Percentiles rank a stretch among this genome's conserved stretches.
Evolutionary conservation across 2,797 vertebrate species (phyloP).

Genomic region (Lutjanus argentimaculatus): DNA sequence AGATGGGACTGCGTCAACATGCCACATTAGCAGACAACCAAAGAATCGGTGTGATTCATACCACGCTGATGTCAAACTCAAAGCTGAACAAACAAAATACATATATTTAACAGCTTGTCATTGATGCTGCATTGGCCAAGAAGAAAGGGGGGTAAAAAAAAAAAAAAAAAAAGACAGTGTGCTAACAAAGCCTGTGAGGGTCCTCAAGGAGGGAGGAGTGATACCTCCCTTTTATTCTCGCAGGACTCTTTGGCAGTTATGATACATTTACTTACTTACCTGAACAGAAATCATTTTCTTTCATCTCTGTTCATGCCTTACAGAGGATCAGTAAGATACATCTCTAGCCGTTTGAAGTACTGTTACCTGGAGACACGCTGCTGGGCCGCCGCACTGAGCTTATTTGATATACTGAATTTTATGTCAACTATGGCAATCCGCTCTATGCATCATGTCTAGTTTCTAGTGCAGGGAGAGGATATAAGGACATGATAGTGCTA

Average conservation of each 20-base stretch:
- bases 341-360: conserved; percentile 71
- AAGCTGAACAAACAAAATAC: conserved; percentile 33
- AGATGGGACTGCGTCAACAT: neutral
- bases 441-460: conserved; percentile 77
- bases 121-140: neutral
- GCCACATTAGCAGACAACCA: neutral
- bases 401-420: conserved; percentile 79
- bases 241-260: conserved; percentile 73
- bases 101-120: conserved; percentile 34
- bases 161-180: neutral
- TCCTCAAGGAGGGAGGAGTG: conserved; percentile 46
- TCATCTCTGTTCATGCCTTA: conserved; percentile 70
- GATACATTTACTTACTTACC: conserved; percentile 80
- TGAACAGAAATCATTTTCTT: conserved; percentile 74
- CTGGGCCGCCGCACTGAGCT: conserved; percentile 63
- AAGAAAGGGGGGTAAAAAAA: neutral
- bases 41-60: conserved; percentile 11
- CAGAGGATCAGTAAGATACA: conserved; percentile 73
- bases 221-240: conserved; percentile 57
- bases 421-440: conserved; percentile 74
- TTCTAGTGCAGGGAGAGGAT: conserved; percentile 56
- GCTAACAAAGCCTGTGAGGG: conserved; percentile 42
- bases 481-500: conserved; percentile 55
- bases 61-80: conserved; percentile 21
- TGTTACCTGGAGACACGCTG: conserved; percentile 75